Percentiles rank a stretch among this genome's conserved stretches.
phyloP scores from a whole-genome alignment of 30 jellyfish, hydroid and myxozoan species.

The Pelagia noctiluca region DNA sequence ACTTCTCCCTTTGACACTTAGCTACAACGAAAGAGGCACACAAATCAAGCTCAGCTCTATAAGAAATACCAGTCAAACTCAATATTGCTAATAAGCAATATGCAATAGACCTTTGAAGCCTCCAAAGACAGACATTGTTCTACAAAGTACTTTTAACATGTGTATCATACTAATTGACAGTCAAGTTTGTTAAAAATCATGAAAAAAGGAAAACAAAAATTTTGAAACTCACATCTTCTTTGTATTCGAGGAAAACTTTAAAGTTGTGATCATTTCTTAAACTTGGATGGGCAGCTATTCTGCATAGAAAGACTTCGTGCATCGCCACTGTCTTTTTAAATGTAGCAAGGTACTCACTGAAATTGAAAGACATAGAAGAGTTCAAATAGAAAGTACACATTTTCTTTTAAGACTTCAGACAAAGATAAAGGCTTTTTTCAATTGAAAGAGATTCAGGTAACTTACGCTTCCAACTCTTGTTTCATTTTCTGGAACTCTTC shows the following conservation, averaged over 20 bases:
- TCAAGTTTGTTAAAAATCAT: no score
- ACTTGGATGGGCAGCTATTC: conserved; percentile 98
- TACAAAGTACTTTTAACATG: no score
- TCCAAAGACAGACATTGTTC: no score
- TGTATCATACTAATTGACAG: no score
- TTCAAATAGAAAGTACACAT: neutral
- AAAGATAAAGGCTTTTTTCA: neutral
- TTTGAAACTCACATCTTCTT: conserved; percentile 96
- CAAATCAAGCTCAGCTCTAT: no score
- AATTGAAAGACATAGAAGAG: neutral
- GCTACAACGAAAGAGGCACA: no score
- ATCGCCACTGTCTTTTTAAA: conserved; percentile 98
- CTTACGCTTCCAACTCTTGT: conserved; percentile 99
- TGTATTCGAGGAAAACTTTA: conserved; percentile 90
- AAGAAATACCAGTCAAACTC: no score
- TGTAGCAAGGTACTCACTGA: conserved; percentile 96
- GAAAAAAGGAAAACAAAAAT: no score
- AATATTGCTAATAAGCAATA: no score
- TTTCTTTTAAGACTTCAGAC: neutral
- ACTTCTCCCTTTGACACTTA: conserved; percentile 92
- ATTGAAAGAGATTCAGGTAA: neutral
- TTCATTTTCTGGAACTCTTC: conserved; percentile 98
- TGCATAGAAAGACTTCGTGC: conserved; percentile 97
- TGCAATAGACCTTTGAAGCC: no score
- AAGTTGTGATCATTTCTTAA: conserved; percentile 88